Conservation (phyloP, 2,113 vertebrate genomes). For the Anolis sagrei region DNA sequence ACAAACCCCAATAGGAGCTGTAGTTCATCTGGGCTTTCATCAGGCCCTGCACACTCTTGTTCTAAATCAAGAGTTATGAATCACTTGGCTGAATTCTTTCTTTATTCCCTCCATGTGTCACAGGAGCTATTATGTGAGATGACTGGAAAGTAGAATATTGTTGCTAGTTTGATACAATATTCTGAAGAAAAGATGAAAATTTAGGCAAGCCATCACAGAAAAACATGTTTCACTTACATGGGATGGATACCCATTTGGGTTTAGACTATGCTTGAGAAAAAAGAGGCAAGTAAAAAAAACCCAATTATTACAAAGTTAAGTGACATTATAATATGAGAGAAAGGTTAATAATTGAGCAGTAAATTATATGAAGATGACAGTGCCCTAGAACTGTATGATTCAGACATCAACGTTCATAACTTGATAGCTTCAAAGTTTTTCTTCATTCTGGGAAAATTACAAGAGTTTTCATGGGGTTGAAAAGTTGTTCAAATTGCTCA, state of each 20-base stretch:
- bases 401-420: not conserved
- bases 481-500: no score
- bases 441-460: no score
- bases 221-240: not conserved
- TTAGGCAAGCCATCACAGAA: not conserved
- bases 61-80: constrained; percentile 4
- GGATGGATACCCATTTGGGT: not conserved
- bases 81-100: not conserved
- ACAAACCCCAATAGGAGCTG: not conserved
- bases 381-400: not conserved
- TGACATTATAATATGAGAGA: not conserved
- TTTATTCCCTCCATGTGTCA: not conserved
- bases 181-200: not conserved
- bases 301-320: not conserved
- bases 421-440: not conserved
- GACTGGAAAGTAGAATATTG: not conserved
- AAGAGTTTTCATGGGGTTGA: no score
- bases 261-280: not conserved
- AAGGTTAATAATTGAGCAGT: not conserved
- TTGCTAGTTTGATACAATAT: not conserved
- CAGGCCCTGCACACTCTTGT: not conserved
- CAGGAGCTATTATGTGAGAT: not conserved
- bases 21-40: not conserved
- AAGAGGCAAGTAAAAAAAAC: not conserved
- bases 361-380: not conserved